Conservation (phyloP, 2,888 invertebrate species). For the Tanytarsus gracilentus region DNA sequence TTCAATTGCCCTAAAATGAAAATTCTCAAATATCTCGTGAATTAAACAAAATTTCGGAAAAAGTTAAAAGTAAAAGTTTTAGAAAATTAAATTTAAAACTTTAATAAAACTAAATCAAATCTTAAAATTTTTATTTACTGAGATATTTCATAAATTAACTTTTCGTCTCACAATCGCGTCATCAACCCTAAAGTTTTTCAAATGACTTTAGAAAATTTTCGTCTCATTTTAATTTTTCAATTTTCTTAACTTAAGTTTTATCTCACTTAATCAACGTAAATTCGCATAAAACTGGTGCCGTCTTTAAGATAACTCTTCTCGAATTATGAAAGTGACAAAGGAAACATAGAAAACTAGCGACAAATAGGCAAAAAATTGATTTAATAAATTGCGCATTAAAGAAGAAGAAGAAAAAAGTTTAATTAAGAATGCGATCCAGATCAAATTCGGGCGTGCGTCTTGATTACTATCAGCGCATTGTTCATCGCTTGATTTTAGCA, state of each 20-base stretch:
- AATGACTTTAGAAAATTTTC: slow-evolving; percentile 13
- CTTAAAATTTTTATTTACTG: too few species aligned
- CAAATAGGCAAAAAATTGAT: not conserved
- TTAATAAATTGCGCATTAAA: slow-evolving; percentile 8
- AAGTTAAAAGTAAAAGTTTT: too few species aligned
- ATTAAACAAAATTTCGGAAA: too few species aligned
- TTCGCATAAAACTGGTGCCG: not conserved
- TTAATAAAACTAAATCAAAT: too few species aligned
- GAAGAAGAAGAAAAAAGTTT: not conserved
- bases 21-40: too few species aligned
- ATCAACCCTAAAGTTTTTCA: too few species aligned
- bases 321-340: slow-evolving; percentile 20
- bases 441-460: slow-evolving; percentile 87
- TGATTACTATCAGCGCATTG: slow-evolving; percentile 92
- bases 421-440: slow-evolving; percentile 62
- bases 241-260: not conserved
- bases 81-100: too few species aligned
- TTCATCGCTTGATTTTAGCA: slow-evolving; percentile 85
- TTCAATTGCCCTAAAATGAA: too few species aligned
- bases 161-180: too few species aligned
- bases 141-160: too few species aligned
- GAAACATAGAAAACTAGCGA: slow-evolving; percentile 1
- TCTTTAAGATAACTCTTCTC: not conserved
- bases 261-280: not conserved
- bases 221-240: slow-evolving; percentile 3